Evolutionary conservation across 1,140 invertebrate species (phyloP).

Genomic region (Steinernema feltiae): DNA sequence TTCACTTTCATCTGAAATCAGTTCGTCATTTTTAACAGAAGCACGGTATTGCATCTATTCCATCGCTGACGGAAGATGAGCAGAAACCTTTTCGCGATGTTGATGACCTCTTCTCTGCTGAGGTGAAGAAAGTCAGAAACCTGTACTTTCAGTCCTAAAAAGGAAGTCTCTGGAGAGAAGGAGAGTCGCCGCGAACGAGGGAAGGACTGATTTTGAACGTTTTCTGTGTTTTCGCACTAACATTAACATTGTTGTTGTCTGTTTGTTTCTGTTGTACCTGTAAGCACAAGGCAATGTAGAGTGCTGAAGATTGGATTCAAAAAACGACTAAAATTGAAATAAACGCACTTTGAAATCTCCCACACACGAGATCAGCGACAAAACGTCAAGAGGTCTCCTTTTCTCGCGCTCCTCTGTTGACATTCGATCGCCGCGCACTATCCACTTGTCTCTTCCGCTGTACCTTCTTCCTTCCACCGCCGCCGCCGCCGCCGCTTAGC

Average conservation of each 20-base stretch:
- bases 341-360: not conserved
- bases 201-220: not conserved
- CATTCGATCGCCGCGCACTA: not conserved
- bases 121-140: too few relatives aligned
- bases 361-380: not conserved
- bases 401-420: not conserved
- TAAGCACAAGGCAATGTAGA: too few relatives aligned
- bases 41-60: too few relatives aligned
- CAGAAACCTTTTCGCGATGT: too few relatives aligned
- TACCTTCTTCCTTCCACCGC: not conserved
- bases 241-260: constrained; percentile 17
- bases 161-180: not conserved
- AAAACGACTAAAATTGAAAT: constrained; percentile 9
- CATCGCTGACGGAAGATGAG: too few relatives aligned
- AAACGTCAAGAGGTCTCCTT: not conserved
- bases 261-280: constrained; percentile 12
- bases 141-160: too few relatives aligned
- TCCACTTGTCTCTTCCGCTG: too few relatives aligned
- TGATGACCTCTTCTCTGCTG: too few relatives aligned
- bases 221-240: not conserved
- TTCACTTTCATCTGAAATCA: too few relatives aligned
- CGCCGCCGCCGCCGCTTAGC: not conserved
- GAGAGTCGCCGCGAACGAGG: constrained; percentile 17
- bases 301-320: constrained; percentile 8
- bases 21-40: too few relatives aligned